These are phyloP conservation scores for Pardosa pseudoannulata DNA, from an alignment of 2,888 invertebrate genomes.

Conservation along the genomic window DNA sequence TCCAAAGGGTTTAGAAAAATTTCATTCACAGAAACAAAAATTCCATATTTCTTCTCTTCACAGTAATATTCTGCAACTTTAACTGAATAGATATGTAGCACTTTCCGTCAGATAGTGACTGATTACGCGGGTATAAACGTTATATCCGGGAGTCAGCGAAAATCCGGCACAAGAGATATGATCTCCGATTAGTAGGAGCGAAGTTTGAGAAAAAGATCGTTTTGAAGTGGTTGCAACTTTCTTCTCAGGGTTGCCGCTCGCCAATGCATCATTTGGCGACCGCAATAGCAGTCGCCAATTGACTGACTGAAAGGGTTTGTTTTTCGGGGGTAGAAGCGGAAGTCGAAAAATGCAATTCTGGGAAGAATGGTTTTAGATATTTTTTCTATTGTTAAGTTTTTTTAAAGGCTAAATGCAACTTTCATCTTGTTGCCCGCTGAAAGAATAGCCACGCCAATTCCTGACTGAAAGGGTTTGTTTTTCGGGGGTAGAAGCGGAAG, in stretches of 20 bases:
- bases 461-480: neutral
- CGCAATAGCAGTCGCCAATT: neutral
- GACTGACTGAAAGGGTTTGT: neutral
- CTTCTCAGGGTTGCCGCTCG: slow-evolving; percentile 52
- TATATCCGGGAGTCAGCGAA: slow-evolving; percentile 20
- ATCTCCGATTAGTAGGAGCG: slow-evolving; percentile 56
- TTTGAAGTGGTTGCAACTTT: slow-evolving; percentile 57
- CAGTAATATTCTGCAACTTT: neutral
- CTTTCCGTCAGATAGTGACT: slow-evolving; percentile 1
- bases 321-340: neutral
- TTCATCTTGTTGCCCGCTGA: slow-evolving; percentile 49
- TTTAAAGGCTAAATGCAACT: no score
- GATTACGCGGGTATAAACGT: slow-evolving; percentile 8
- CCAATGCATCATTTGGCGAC: slow-evolving; percentile 65
- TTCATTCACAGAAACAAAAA: neutral
- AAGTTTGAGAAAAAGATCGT: slow-evolving; percentile 51
- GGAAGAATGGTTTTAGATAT: neutral
- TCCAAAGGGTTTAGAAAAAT: neutral
- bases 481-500: neutral
- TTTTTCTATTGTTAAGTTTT: no score
- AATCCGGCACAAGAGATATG: slow-evolving; percentile 48
- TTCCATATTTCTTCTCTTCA: neutral
- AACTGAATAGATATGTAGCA: neutral
- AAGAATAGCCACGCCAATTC: neutral
- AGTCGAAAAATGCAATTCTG: neutral